Percentiles rank a stretch among this genome's conserved stretches.
These are phyloP conservation scores for Agrochola macilenta DNA, from an alignment of 2,888 invertebrate species.

Conservation along the genomic window DNA sequence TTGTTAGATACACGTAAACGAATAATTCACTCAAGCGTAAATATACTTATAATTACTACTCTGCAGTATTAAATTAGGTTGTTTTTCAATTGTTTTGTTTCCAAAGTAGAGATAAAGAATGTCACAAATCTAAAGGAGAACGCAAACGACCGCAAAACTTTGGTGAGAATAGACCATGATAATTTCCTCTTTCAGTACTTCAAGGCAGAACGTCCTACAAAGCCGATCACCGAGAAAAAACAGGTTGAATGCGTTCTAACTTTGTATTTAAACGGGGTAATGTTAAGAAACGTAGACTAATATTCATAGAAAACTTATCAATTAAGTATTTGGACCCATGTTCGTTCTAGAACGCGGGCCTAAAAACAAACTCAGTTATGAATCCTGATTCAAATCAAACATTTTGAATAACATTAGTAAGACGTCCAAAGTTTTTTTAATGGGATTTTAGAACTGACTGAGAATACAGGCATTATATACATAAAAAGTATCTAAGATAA, in stretches of 20 bases:
- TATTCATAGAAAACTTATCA: not conserved
- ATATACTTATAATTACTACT: not conserved
- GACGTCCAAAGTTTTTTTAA: not conserved
- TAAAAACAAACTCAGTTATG: not conserved
- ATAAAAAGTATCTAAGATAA: not conserved
- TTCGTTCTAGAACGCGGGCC: conserved; percentile 37
- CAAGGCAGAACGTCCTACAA: not conserved
- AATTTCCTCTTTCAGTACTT: not conserved
- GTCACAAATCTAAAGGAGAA: conserved; percentile 1
- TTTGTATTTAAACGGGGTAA: conserved; percentile 7
- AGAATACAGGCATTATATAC: conserved; percentile 37
- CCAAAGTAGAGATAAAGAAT: conserved; percentile 1
- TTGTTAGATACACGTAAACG: not conserved
- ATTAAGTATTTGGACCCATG: conserved; percentile 11
- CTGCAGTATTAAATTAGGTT: not conserved
- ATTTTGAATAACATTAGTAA: not conserved
- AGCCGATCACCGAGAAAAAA: no score
- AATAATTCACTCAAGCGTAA: not conserved
- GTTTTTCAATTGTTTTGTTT: not conserved
- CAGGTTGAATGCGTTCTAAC: not conserved
- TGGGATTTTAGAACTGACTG: not conserved
- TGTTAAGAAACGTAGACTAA: conserved; percentile 20
- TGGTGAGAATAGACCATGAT: not conserved
- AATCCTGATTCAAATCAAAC: conserved; percentile 1
- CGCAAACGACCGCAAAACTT: not conserved